These are phyloP conservation scores for Peromyscus melanophrys DNA, from an alignment of 2,797 vertebrate genomes.

Conservation along the genomic window DNA sequence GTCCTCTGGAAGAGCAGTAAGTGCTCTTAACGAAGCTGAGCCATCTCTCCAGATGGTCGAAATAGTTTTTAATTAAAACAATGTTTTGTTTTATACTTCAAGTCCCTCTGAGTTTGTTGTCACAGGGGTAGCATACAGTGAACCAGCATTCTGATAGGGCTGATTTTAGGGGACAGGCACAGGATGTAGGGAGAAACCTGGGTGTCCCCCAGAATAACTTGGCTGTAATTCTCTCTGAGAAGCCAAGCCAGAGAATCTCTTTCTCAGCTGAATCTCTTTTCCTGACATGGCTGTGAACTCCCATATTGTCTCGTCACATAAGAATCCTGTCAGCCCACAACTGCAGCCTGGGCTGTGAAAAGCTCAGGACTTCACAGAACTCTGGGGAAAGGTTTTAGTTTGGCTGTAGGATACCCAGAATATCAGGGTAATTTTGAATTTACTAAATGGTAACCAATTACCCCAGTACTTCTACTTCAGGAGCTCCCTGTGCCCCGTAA, in stretches of 20 bases:
- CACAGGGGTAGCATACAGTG: conserved; percentile 55
- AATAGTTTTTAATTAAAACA: neutral
- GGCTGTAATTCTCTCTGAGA: conserved; percentile 10
- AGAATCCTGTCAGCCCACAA: neutral
- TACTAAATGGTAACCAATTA: neutral
- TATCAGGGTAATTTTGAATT: neutral
- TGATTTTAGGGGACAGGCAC: conserved; percentile 75
- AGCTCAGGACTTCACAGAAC: neutral
- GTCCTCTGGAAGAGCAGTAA: neutral
- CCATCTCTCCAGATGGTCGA: neutral
- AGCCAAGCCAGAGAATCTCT: neutral
- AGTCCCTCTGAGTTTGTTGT: neutral
- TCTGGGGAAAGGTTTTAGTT: neutral
- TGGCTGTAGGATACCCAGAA: neutral
- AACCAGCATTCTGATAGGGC: conserved; percentile 71
- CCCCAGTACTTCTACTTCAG: neutral
- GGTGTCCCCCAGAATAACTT: conserved; percentile 68
- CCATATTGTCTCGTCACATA: neutral
- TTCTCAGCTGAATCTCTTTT: neutral
- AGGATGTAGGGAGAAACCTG: conserved; percentile 81
- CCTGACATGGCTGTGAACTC: too few relatives aligned
- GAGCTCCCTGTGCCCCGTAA: neutral
- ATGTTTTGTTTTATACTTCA: neutral
- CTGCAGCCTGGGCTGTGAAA: neutral
- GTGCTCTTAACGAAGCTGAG: neutral